A percentile compares a stretch with the other conserved stretches of the same genome.
Evolutionary conservation across 2,888 invertebrate species (phyloP).

Genomic region (Rugalucina vietnamica): DNA sequence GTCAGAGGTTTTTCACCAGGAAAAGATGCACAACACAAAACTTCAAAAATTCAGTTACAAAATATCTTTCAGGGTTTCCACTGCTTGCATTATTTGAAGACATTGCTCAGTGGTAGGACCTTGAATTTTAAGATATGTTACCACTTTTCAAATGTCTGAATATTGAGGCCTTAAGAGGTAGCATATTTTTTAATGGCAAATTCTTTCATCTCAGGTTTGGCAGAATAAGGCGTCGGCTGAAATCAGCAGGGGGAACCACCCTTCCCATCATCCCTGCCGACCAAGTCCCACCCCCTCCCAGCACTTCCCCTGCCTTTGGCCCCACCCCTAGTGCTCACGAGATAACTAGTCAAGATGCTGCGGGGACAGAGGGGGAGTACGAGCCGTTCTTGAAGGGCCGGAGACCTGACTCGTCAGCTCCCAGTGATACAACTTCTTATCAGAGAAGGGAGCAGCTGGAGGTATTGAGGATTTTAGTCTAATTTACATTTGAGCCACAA

Average conservation of each 20-base stretch:
- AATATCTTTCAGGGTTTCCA: no score
- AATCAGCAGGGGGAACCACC: constrained; percentile 37
- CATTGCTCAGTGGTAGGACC: no score
- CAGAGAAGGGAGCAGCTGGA: constrained; percentile 41
- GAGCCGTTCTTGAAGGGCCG: constrained; percentile 65
- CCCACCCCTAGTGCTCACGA: constrained; percentile 29
- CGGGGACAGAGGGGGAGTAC: constrained; percentile 61
- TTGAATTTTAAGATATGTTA: no score
- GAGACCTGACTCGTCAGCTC: constrained; percentile 72
- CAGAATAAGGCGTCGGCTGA: constrained; percentile 18
- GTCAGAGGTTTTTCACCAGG: constrained; percentile 78
- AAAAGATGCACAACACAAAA: no score
- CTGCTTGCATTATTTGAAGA: no score
- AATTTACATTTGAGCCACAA: no score
- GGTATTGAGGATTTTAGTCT: constrained; percentile 13
- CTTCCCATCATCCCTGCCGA: constrained; percentile 59
- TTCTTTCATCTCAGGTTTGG: background rate
- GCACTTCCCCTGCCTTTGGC: constrained; percentile 63
- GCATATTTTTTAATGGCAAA: no score
- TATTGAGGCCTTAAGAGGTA: no score
- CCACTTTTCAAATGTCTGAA: no score
- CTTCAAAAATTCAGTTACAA: no score
- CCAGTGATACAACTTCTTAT: constrained; percentile 61
- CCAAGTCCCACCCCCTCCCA: constrained; percentile 64
- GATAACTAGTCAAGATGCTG: background rate